Conservation (phyloP, 2,113 vertebrate species). For the Diphyllodes magnificus region DNA sequence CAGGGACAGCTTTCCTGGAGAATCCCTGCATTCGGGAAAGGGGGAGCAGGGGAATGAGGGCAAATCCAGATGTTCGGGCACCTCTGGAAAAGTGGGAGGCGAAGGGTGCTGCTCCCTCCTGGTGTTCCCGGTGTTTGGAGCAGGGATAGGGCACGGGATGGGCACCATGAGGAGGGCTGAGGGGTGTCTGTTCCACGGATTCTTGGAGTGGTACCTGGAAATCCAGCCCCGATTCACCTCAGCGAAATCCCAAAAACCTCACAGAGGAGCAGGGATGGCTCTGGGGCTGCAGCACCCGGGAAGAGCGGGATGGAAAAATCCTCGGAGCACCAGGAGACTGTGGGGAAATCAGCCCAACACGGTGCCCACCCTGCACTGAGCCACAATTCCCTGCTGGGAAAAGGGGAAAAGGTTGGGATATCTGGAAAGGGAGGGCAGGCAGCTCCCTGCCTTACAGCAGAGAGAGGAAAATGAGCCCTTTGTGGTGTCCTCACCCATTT, state of each 20-base stretch:
- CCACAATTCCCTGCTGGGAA: background rate
- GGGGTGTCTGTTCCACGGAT: too few species aligned
- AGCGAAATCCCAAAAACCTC: background rate
- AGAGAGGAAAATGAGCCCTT: constrained; percentile 8
- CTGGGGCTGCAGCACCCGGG: background rate
- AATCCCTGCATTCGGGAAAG: fast-evolving
- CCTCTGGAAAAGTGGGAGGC: background rate
- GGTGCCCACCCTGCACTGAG: fast-evolving
- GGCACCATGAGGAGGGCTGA: background rate
- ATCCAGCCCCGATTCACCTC: background rate
- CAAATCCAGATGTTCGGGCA: fast-evolving
- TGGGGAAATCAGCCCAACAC: background rate
- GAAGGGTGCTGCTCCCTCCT: background rate
- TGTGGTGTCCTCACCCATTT: constrained; percentile 34
- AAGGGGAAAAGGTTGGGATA: background rate
- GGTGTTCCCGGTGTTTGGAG: background rate
- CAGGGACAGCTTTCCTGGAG: background rate
- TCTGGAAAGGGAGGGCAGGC: background rate
- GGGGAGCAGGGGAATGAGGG: background rate
- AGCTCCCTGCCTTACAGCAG: background rate
- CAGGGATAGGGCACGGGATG: background rate
- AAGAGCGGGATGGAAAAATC: background rate
- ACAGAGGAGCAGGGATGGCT: background rate
- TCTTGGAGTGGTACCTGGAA: background rate
- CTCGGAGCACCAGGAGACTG: fast-evolving